phyloP scores from a whole-genome alignment of 1,140 invertebrate genomes.

The Drosophila persimilis region DNA sequence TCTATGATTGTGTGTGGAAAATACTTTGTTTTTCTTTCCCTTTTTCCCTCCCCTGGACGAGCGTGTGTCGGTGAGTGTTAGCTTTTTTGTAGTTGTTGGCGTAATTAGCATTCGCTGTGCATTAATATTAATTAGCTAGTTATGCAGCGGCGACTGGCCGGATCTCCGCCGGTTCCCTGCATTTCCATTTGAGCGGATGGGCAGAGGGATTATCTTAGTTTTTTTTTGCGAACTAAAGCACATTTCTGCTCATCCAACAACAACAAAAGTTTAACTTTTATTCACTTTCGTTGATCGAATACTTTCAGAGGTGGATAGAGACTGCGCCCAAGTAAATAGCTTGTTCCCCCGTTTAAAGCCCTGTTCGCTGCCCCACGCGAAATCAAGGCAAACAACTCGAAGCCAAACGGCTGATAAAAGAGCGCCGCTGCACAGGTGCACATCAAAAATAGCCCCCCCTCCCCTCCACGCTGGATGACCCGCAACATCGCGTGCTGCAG shows the following conservation, averaged over 20 bases:
- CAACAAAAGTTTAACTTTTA: too few relatives aligned
- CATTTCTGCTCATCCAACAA: too few relatives aligned
- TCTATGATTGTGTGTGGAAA: conserved; percentile 70
- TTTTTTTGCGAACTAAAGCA: too few relatives aligned
- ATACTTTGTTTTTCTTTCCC: conserved; percentile 48
- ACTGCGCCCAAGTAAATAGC: not conserved
- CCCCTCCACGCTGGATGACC: conserved; percentile 18
- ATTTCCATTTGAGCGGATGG: too few relatives aligned
- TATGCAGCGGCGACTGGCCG: conserved; percentile 50
- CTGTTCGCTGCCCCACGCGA: not conserved
- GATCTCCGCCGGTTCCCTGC: conserved; percentile 14
- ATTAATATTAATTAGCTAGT: conserved; percentile 82
- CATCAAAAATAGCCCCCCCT: conserved; percentile 21
- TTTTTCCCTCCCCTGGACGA: not conserved
- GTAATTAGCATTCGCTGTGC: conserved; percentile 75
- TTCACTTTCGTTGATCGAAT: too few relatives aligned
- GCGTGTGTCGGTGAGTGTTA: conserved; percentile 11
- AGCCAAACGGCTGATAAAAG: not conserved
- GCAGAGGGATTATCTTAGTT: too few relatives aligned
- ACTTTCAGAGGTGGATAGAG: too few relatives aligned
- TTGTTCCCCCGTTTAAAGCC: not conserved
- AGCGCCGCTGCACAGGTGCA: conserved; percentile 17
- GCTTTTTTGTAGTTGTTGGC: conserved; percentile 32
- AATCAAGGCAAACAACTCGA: conserved; percentile 38
- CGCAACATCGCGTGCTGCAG: conserved; percentile 51